These are phyloP conservation scores for Ectemnius lituratus DNA, from an alignment of 2,888 invertebrate genomes.

Conservation along the genomic window DNA sequence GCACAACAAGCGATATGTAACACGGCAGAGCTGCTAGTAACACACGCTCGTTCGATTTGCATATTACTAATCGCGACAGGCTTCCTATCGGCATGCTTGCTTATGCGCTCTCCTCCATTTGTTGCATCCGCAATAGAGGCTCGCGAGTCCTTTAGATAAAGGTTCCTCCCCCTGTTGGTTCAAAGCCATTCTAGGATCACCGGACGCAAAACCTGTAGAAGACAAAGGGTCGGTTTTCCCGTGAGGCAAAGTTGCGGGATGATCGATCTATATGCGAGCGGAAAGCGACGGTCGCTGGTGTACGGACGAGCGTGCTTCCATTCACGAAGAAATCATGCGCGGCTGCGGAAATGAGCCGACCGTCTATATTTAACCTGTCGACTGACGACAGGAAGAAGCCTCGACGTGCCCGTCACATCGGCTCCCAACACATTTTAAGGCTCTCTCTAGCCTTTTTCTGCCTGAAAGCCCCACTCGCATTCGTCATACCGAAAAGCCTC, in stretches of 20 bases:
- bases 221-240: neutral
- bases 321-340: slow-evolving; percentile 75
- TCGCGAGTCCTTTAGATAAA: slow-evolving; percentile 3
- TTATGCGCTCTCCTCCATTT: neutral
- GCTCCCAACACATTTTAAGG: slow-evolving; percentile 58
- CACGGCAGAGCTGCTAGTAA: slow-evolving; percentile 9
- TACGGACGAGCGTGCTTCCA: slow-evolving; percentile 59
- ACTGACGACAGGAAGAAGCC: slow-evolving; percentile 74
- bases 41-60: slow-evolving; percentile 41
- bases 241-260: neutral
- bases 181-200: neutral
- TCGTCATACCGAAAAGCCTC: slow-evolving; percentile 35
- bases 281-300: slow-evolving; percentile 3
- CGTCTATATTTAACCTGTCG: slow-evolving; percentile 73
- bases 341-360: slow-evolving; percentile 71
- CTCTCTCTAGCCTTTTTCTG: slow-evolving; percentile 41
- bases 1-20: neutral
- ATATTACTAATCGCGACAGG: slow-evolving; percentile 53
- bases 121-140: neutral
- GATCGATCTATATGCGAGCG: slow-evolving; percentile 41
- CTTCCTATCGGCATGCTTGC: slow-evolving; percentile 32
- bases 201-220: neutral
- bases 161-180: neutral
- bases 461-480: slow-evolving; percentile 20
- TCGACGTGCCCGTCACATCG: slow-evolving; percentile 71